A percentile compares a stretch with the other conserved stretches of the same genome.
phyloP scores from a whole-genome alignment of 2,888 invertebrate species.

The Drosophila macrospina region DNA sequence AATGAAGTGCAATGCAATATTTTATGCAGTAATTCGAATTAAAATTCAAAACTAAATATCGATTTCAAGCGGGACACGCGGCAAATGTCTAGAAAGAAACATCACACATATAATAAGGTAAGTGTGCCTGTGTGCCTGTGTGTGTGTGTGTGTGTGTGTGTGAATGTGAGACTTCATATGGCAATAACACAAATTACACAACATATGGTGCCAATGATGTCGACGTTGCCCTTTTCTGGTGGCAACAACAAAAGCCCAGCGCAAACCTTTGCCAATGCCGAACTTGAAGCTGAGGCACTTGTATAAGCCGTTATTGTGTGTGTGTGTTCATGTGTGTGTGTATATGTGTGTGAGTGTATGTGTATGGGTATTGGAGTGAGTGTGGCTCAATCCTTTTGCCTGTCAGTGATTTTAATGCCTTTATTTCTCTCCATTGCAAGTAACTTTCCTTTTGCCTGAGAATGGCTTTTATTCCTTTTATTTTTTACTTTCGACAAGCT shows the following conservation, averaged over 20 bases:
- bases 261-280: constrained; percentile 13
- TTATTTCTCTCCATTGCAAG: constrained; percentile 77
- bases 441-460: constrained; percentile 49
- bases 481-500: constrained; percentile 78
- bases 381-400: constrained; percentile 76
- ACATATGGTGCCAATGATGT: constrained; percentile 86
- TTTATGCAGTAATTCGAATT: constrained; percentile 74
- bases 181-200: constrained; percentile 85
- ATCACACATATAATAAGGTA: constrained; percentile 20
- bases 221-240: constrained; percentile 79
- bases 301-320: constrained; percentile 49
- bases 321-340: constrained; percentile 27
- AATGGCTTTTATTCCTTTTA: constrained; percentile 43
- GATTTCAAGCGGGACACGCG: constrained; percentile 49
- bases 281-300: constrained; percentile 55
- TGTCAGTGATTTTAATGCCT: constrained; percentile 84
- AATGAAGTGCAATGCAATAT: constrained; percentile 77
- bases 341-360: constrained; percentile 22
- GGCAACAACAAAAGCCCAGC: constrained; percentile 61
- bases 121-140: not conserved
- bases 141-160: constrained; percentile 2
- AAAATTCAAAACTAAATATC: constrained; percentile 80
- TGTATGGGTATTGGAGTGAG: constrained; percentile 34
- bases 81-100: constrained; percentile 45
- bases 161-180: constrained; percentile 72